phyloP scores from a whole-genome alignment of 2,113 vertebrate species.

The Sylvietta virens region DNA sequence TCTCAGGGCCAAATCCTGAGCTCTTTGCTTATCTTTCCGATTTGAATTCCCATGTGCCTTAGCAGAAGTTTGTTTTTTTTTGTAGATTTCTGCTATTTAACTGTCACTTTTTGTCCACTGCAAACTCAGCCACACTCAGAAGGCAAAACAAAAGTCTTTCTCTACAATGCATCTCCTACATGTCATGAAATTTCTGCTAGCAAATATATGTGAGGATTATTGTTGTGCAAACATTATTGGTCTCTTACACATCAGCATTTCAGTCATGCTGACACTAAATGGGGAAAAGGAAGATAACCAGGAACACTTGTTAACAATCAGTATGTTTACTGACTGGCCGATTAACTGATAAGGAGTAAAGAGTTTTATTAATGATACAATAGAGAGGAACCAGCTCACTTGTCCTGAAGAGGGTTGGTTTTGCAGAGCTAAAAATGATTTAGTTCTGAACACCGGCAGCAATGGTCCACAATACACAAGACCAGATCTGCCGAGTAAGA shows the following conservation, averaged over 20 bases:
- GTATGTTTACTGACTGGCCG: background rate
- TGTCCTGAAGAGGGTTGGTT: background rate
- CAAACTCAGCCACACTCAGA: background rate
- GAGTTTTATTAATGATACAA: background rate
- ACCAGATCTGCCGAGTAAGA: slow-evolving; percentile 20
- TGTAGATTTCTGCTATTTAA: background rate
- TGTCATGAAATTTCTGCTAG: background rate
- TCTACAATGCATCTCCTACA: background rate
- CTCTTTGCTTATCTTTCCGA: background rate
- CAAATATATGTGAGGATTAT: background rate
- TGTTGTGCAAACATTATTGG: background rate
- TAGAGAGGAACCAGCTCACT: background rate
- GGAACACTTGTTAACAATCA: background rate
- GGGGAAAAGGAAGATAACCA: background rate
- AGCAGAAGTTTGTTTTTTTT: background rate
- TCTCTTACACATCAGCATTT: background rate
- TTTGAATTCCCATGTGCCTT: background rate
- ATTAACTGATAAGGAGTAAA: background rate
- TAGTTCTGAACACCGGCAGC: background rate
- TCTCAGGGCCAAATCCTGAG: background rate
- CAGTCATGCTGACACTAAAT: background rate
- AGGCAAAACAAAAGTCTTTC: background rate
- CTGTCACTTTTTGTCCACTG: background rate
- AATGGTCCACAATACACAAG: background rate
- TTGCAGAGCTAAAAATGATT: background rate